phyloP scores from a whole-genome alignment of 2,113 vertebrate species.

The Thalassoma bifasciatum region DNA sequence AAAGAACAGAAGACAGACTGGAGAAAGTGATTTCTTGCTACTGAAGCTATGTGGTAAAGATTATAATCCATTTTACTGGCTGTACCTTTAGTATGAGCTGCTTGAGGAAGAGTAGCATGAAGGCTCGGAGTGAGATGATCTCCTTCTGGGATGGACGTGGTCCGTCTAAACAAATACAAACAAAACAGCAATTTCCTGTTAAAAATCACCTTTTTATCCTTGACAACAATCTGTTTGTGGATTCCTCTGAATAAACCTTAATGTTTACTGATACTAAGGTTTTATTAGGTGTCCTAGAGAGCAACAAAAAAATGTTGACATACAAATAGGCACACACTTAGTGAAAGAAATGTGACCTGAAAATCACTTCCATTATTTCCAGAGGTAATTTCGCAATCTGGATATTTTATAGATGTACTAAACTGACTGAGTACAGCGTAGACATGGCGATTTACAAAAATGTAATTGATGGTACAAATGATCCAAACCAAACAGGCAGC shows the following conservation, averaged over 20 bases:
- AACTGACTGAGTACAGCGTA: conserved; percentile 65
- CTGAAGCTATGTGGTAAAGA: conserved; percentile 32
- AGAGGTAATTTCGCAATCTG: conserved; percentile 48
- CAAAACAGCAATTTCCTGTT: conserved; percentile 48
- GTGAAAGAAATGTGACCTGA: conserved; percentile 19
- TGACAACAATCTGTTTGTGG: conserved; percentile 19
- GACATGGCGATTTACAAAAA: conserved; percentile 52
- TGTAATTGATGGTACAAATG: conserved; percentile 48
- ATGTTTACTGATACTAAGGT: conserved; percentile 52
- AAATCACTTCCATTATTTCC: conserved; percentile 59
- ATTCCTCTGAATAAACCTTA: conserved; percentile 16
- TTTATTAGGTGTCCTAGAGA: conserved; percentile 53
- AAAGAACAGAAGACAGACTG: conserved; percentile 32
- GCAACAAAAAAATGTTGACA: conserved; percentile 45
- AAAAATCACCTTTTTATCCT: conserved; percentile 31
- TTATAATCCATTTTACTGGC: conserved; percentile 11
- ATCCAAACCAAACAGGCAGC: conserved; percentile 53
- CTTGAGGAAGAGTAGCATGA: conserved; percentile 99
- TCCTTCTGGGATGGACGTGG: conserved; percentile 97
- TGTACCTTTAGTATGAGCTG: conserved; percentile 97
- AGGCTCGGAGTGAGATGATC: conserved; percentile 96
- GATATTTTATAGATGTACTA: conserved; percentile 61
- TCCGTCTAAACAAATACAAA: conserved; percentile 86
- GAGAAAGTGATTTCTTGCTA: conserved; percentile 40
- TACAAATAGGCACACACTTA: conserved; percentile 15